phyloP scores from a whole-genome alignment of 2,888 invertebrate species.

The Apamea epomidion region DNA sequence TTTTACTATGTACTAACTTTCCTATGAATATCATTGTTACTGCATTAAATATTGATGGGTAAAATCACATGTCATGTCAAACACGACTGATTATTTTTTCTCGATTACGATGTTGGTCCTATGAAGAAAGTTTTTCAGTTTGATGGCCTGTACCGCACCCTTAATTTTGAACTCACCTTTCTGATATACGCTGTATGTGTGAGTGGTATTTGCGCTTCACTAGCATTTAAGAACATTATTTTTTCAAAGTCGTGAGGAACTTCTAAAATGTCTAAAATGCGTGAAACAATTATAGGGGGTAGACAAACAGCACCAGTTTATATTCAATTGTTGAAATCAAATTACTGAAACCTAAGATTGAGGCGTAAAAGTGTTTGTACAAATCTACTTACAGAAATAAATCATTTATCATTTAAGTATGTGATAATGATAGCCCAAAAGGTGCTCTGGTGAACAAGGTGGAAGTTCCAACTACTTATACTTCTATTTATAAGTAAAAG shows the following conservation, averaged over 20 bases:
- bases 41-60: conserved; percentile 17
- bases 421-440: background rate
- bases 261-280: background rate
- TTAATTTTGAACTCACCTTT: background rate
- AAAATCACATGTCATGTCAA: background rate
- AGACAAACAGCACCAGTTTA: no score
- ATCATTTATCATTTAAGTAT: no score
- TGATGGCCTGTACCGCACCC: background rate
- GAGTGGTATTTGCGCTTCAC: background rate
- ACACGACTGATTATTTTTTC: background rate
- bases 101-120: background rate
- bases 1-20: conserved; percentile 47
- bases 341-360: background rate
- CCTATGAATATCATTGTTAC: conserved; percentile 31
- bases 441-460: background rate
- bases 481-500: background rate
- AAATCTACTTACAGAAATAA: no score
- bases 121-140: background rate
- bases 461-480: background rate
- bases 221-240: background rate
- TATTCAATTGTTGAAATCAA: background rate
- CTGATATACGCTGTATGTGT: background rate
- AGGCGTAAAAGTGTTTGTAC: no score
- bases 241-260: background rate
- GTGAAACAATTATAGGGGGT: background rate